Evolutionary conservation across 2,113 vertebrate genomes (phyloP).

Genomic region (Procavia capensis): DNA sequence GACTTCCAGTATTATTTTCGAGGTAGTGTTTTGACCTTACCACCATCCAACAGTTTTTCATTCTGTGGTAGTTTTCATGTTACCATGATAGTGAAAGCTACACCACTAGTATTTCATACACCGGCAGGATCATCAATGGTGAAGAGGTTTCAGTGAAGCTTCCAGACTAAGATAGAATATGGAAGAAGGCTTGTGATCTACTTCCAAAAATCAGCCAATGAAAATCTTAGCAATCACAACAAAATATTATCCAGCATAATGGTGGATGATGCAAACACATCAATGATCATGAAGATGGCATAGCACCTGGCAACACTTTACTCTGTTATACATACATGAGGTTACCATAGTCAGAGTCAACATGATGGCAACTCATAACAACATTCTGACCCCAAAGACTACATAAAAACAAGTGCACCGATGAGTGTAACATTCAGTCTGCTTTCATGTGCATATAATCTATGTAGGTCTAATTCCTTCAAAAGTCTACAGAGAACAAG

Average conservation of each 20-base stretch:
- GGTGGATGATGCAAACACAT: not conserved
- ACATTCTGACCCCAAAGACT: not conserved
- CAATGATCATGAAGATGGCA: not conserved
- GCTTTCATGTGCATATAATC: not conserved
- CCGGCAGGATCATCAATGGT: not conserved
- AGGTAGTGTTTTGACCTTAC: not conserved
- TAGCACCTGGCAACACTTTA: not conserved
- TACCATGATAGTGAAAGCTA: not conserved
- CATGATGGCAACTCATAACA: not conserved
- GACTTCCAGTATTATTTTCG: not conserved
- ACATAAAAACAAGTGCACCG: not conserved
- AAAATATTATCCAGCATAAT: not conserved
- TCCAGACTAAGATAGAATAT: not conserved
- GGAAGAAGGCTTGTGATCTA: not conserved
- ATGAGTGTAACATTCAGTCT: not conserved
- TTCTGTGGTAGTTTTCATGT: not conserved
- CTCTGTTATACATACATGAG: not conserved
- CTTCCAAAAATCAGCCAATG: not conserved
- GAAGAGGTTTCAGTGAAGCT: not conserved
- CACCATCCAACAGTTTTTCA: not conserved
- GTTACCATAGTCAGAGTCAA: not conserved
- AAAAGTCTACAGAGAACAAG: not conserved
- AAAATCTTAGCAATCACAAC: not conserved
- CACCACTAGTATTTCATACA: not conserved
- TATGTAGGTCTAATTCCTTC: not conserved